These are phyloP conservation scores for Dryococelus australis DNA, from an alignment of 2,888 invertebrate species.

Conservation along the genomic window DNA sequence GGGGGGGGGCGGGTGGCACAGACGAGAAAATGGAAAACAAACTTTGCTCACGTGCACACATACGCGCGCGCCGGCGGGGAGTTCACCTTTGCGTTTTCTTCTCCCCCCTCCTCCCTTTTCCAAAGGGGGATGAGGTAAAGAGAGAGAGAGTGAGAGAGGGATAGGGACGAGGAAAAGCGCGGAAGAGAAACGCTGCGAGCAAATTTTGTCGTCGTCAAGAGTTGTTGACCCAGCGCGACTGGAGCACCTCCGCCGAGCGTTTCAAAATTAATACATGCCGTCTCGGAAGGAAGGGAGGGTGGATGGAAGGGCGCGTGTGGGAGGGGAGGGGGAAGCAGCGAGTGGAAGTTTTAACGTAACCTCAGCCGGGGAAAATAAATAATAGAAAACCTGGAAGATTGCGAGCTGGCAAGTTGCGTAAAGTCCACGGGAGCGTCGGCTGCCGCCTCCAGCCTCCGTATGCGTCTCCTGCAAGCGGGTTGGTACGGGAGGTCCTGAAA, in stretches of 20 bases:
- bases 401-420: neutral
- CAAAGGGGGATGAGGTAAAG: neutral
- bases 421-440: neutral
- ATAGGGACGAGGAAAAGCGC: neutral
- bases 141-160: slow-evolving; percentile 23
- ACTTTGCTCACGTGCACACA: slow-evolving; percentile 30
- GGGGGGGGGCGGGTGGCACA: neutral
- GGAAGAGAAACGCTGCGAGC: slow-evolving; percentile 23
- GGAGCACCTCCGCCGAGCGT: slow-evolving; percentile 28
- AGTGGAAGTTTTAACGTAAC: slow-evolving; percentile 10
- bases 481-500: too few relatives aligned
- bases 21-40: slow-evolving; percentile 40
- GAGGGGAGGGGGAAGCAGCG: neutral
- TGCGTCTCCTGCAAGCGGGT: too few relatives aligned
- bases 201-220: slow-evolving; percentile 22
- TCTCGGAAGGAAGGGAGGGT: slow-evolving; percentile 24
- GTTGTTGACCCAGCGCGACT: slow-evolving; percentile 29
- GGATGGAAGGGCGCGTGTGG: neutral
- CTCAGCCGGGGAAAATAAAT: neutral
- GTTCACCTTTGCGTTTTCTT: slow-evolving; percentile 17
- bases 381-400: slow-evolving; percentile 8
- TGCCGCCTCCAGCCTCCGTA: neutral
- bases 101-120: neutral
- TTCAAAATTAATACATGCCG: slow-evolving; percentile 31
- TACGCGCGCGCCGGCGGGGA: neutral